Percentiles rank a stretch among this genome's conserved stretches.
phyloP scores from a whole-genome alignment of 64 coral and sea anemone species.

The Stylophora pistillata region DNA sequence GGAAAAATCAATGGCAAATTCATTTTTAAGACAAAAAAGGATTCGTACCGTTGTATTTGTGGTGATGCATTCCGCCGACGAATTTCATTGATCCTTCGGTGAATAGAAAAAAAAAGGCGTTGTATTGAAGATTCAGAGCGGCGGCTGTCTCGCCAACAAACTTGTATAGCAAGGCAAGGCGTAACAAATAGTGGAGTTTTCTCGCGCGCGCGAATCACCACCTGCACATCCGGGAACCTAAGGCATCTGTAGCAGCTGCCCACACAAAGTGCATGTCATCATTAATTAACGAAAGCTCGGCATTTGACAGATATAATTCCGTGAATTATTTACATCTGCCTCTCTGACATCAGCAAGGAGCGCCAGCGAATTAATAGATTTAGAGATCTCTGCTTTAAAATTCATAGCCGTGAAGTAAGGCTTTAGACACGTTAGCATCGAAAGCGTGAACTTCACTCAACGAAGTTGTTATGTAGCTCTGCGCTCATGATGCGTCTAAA shows the following conservation, averaged over 20 bases:
- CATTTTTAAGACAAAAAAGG: slow-evolving; percentile 6
- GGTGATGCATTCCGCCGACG: slow-evolving; percentile 52
- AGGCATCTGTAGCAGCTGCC: slow-evolving; percentile 72
- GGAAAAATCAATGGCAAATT: slow-evolving; percentile 11
- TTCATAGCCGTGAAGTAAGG: neutral
- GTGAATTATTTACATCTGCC: slow-evolving; percentile 86
- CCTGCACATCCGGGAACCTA: slow-evolving; percentile 83
- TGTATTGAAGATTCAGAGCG: slow-evolving; percentile 19
- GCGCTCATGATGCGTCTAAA: neutral
- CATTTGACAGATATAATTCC: slow-evolving; percentile 66
- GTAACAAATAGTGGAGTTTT: slow-evolving; percentile 31
- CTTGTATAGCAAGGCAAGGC: slow-evolving; percentile 21
- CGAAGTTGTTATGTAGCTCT: neutral
- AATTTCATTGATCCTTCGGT: slow-evolving; percentile 72
- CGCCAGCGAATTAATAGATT: slow-evolving; percentile 19
- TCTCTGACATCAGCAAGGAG: slow-evolving; percentile 45
- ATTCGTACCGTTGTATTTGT: slow-evolving; percentile 61
- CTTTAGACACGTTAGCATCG: too few relatives aligned
- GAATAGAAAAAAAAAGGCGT: slow-evolving; percentile 56
- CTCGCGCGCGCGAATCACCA: slow-evolving; percentile 16
- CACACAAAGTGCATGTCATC: slow-evolving; percentile 59
- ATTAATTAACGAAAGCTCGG: slow-evolving; percentile 76
- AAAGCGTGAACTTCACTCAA: neutral
- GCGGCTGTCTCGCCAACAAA: slow-evolving; percentile 36
- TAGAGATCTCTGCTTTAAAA: neutral